Evolutionary conservation across 2,888 invertebrate genomes (phyloP).

Genomic region (Geotrupes spiniger): DNA sequence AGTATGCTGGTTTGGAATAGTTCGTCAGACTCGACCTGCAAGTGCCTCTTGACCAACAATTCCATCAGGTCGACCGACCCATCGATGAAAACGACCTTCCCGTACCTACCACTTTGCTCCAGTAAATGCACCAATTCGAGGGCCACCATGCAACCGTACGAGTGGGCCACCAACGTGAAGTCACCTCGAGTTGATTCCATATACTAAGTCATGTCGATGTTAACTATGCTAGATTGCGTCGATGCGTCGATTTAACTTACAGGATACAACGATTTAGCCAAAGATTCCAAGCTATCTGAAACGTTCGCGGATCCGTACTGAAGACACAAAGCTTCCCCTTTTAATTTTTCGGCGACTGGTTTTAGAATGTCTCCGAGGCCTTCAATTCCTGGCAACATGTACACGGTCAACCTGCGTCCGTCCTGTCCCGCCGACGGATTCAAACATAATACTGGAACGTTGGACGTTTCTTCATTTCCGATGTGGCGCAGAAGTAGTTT

Average conservation of each 20-base stretch:
- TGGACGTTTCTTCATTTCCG: conserved; percentile 57
- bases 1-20: conserved; percentile 57
- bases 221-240: not conserved
- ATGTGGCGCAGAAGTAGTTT: conserved; percentile 60
- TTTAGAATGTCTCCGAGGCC: conserved; percentile 59
- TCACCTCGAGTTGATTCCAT: conserved; percentile 26
- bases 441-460: not conserved
- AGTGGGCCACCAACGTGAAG: conserved; percentile 79
- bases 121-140: conserved; percentile 71
- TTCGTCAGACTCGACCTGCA: conserved; percentile 48
- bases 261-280: conserved; percentile 55
- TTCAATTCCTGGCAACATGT: conserved; percentile 68
- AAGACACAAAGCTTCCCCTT: conserved; percentile 54
- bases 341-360: conserved; percentile 53
- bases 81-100: conserved; percentile 70
- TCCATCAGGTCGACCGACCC: conserved; percentile 69
- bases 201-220: not conserved
- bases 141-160: conserved; percentile 75
- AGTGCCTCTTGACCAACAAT: conserved; percentile 49
- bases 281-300: conserved; percentile 50
- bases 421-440: conserved; percentile 6
- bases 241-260: conserved; percentile 43
- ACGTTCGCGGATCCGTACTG: conserved; percentile 54
- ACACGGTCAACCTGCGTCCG: conserved; percentile 55
- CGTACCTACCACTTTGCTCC: conserved; percentile 59